Evolutionary conservation across 2,888 invertebrate genomes (phyloP), one percentile per base, ranked within the genome.

Genomic region (Machimus atricapillus): DNA sequence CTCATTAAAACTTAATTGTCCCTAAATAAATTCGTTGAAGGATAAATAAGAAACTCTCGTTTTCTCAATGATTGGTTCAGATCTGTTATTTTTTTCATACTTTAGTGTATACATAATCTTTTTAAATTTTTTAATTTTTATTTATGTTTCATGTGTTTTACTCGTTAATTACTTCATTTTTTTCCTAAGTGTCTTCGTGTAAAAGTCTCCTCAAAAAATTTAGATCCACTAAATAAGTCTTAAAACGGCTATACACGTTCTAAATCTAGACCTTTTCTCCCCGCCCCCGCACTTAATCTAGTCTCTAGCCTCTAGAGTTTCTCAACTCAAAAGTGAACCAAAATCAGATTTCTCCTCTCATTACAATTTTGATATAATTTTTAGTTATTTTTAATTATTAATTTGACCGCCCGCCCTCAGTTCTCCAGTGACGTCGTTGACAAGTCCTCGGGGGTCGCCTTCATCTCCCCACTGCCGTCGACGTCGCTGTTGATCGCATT

Each of bases 381-480:
- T 34, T 34, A 34, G 7, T 34, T 34, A 34, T 6, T 7, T 31
- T 34, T 34, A 34, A 7, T 34, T 34, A 6, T 34, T 34, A 7
- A 34, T 34, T 34, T 34, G 34, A 7, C 7, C 6, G 6, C 43
- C 16, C 8, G 16, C 14, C 14, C 19, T 85, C 46, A 85, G 23
- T 85, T 85, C 6, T 85, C 85, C 31, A 85, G 8, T 74, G 85
- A 85, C 46, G 87, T 76, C 74, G 87, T 78, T n/a, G 87, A 87
- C 66, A 88, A 31, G 73, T 88, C 88, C 73, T 88, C 88, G 16
- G 88, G 88, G 77, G 87, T 87, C 34, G 87, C 43, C 43, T 88
- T 88, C 6, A 87, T 87, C 66, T 88, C 88, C 16, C 73, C 66
- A 31, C 52, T 86, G 19, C 79, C 74, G 16, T 74, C 76, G 19